Evolutionary conservation across 2,888 invertebrate genomes (phyloP), one percentile per base, ranked within the genome.

Genomic region (Acanthopleura granulata): DNA sequence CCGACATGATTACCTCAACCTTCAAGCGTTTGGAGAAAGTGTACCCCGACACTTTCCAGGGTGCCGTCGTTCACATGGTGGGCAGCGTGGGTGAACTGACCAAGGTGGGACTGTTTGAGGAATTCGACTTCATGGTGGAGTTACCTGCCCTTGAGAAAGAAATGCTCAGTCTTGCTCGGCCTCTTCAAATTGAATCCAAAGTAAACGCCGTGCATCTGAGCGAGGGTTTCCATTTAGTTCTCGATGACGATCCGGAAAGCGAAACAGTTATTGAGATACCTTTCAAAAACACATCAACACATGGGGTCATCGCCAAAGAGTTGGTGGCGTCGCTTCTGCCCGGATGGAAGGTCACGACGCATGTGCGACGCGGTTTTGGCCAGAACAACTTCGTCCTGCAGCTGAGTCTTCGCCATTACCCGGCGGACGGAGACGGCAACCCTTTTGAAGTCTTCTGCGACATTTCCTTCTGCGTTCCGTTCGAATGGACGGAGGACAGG

Each of bases 111-210:
- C 6, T 66, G 66, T 66, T 12, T 27, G 66, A 66, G 18, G 66
- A 66, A 27, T 66, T 66, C 25, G 66, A 66, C 25, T 66, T 66
- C 25, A 66, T 66, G 66, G 25, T 66, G 1, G 66, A 66, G 25
- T 27, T 66, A 16, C 15, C 1, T 22, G 66, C 66, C 25, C 29
- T 66, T 22, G 27, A 66, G 16, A 3, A 66, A 6, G 25, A 3
- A 27, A 1, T 66, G 1, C 22, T 66, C 25, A 9, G 25, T 6
- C 25, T 22, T 16, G 22, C 27, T 6, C 15, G 18, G 12, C 25
- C 22, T 22, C 25, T 27, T 6, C 6, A 22, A 27, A 15, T 3
- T 27, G 6, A 27, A 66, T 27, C 18, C 25, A 27, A 66, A 16
- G 3, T 25, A 22, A 66, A 66, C 29, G 6, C 27, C 4, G 66